Conservation (phyloP, 2,888 invertebrate species). For the Coelopa pilipes region DNA sequence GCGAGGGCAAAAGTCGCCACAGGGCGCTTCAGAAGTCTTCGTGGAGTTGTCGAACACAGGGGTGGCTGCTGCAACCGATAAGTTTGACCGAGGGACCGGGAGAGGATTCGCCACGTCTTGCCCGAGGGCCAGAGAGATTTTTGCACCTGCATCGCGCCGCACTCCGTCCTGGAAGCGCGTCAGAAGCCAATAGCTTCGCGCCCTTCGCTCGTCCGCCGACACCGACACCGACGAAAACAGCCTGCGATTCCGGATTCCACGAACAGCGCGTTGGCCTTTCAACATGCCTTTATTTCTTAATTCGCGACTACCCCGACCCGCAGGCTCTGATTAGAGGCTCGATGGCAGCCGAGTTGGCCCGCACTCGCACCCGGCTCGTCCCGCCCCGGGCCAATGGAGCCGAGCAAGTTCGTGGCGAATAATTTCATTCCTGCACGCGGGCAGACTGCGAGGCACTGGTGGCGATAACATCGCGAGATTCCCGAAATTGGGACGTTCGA, state of each 20-base stretch:
- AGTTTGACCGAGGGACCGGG: neutral
- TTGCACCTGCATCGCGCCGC: conserved; percentile 35
- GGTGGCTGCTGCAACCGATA: neutral
- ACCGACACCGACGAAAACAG: neutral
- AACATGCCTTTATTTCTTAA: conserved; percentile 62
- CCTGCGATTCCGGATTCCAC: neutral
- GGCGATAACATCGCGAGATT: too few relatives aligned
- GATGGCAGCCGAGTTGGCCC: too few relatives aligned
- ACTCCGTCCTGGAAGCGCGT: conserved; percentile 51
- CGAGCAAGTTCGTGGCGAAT: too few relatives aligned
- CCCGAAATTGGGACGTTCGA: too few relatives aligned
- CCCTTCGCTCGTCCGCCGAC: conserved; percentile 47
- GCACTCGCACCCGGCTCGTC: too few relatives aligned
- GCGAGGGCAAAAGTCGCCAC: neutral
- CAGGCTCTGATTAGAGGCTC: conserved; percentile 18
- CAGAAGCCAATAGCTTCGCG: conserved; percentile 55
- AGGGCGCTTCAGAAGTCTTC: neutral
- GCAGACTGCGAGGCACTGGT: too few relatives aligned
- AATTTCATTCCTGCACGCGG: too few relatives aligned
- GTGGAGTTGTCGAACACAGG: too few relatives aligned
- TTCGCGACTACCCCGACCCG: conserved; percentile 38
- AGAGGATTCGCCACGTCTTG: neutral
- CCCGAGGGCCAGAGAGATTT: neutral
- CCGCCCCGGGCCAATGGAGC: too few relatives aligned
- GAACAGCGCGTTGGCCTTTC: conserved; percentile 28